Conservation (phyloP, 1,140 invertebrate species). For the Drosophila teissieri region DNA sequence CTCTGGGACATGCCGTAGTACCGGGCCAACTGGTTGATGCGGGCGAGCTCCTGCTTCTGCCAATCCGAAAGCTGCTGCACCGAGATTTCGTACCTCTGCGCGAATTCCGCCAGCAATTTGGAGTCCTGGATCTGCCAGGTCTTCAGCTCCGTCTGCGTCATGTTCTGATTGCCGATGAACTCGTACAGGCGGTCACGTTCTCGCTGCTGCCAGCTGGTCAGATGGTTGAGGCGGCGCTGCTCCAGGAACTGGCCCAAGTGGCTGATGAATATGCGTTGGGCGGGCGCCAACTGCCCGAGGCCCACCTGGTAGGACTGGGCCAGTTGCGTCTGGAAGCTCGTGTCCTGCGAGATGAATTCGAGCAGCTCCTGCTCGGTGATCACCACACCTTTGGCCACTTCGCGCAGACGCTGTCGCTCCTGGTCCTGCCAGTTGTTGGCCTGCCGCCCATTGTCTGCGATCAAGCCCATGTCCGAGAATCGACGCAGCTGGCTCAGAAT, state of each 20-base stretch:
- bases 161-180: constrained; percentile 75
- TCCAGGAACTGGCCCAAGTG: constrained; percentile 65
- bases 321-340: constrained; percentile 58
- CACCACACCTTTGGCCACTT: constrained; percentile 57
- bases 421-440: constrained; percentile 63
- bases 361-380: constrained; percentile 69
- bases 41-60: constrained; percentile 71
- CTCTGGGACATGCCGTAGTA: constrained; percentile 67
- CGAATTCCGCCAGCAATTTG: constrained; percentile 47
- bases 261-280: constrained; percentile 57
- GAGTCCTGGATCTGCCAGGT: constrained; percentile 75
- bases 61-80: constrained; percentile 68
- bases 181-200: constrained; percentile 80
- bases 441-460: constrained; percentile 5
- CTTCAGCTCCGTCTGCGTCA: constrained; percentile 59
- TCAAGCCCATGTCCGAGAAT: constrained; percentile 55
- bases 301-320: constrained; percentile 57
- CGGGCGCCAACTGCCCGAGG: constrained; percentile 57
- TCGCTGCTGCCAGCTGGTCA: constrained; percentile 68
- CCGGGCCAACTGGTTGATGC: constrained; percentile 59
- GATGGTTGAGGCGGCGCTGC: constrained; percentile 48
- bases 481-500: constrained; percentile 60
- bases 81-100: constrained; percentile 58
- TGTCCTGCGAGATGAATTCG: constrained; percentile 64
- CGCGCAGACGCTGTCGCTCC: constrained; percentile 59